Conservation (phyloP, 37 sponge, comb jelly and placozoan species). For the Oopsacas minuta region DNA sequence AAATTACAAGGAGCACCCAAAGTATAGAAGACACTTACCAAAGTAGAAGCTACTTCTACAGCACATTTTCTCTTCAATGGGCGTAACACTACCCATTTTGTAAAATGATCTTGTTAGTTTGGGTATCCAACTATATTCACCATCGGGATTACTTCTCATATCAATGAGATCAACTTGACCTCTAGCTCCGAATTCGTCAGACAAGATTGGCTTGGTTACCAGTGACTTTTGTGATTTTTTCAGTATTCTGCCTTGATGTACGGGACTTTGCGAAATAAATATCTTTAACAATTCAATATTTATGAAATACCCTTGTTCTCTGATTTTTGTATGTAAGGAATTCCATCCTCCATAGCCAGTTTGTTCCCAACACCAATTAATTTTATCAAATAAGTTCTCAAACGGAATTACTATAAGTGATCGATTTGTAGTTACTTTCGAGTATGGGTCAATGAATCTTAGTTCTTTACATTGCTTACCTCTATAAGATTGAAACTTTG, state of each 20-base stretch:
- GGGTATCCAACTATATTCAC: conserved; percentile 7
- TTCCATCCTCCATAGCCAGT: not conserved
- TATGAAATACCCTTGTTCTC: not conserved
- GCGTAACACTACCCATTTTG: not conserved
- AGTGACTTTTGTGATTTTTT: not conserved
- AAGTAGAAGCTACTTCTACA: not conserved
- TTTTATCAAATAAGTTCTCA: not conserved
- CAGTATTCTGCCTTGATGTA: not conserved
- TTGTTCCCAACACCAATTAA: conserved; percentile 9
- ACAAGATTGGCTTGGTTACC: not conserved
- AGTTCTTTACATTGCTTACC: not conserved
- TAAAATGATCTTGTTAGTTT: not conserved
- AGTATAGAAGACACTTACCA: not conserved
- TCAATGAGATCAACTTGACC: conserved; percentile 5
- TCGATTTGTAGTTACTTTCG: not conserved
- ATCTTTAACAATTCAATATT: not conserved
- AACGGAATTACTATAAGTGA: not conserved
- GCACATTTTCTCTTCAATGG: conserved; percentile 8
- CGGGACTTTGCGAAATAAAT: not conserved
- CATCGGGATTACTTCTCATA: conserved; percentile 12
- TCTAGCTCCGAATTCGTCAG: not conserved
- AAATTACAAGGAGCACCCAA: not conserved
- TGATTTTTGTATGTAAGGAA: not conserved
- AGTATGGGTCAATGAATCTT: not conserved
- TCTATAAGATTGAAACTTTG: not conserved